phyloP scores from a whole-genome alignment of 2,888 invertebrate genomes.

The Philopedon plagiatum region DNA sequence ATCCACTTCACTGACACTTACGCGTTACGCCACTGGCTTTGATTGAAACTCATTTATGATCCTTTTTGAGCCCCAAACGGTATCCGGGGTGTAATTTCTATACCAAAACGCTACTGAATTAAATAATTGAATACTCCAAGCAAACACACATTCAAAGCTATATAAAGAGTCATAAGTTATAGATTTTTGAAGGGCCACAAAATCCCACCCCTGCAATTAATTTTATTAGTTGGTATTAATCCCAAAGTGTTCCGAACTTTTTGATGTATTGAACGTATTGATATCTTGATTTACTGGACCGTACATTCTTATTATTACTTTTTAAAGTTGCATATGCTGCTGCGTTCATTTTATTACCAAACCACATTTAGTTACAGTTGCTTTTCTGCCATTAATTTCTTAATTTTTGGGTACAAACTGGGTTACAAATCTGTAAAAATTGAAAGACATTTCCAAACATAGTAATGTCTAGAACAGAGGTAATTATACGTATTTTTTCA shows the following conservation, averaged over 20 bases:
- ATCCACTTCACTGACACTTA: too few species aligned
- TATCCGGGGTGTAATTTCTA: slow-evolving; percentile 38
- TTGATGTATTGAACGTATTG: slow-evolving; percentile 8
- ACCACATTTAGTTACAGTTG: too few species aligned
- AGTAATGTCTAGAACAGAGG: too few species aligned
- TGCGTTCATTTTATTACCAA: neutral
- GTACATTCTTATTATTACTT: neutral
- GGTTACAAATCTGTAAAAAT: too few species aligned
- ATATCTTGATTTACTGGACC: neutral
- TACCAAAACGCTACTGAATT: slow-evolving; percentile 41
- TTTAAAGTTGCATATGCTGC: too few species aligned
- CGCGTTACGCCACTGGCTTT: slow-evolving; percentile 15
- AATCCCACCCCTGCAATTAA: slow-evolving; percentile 46
- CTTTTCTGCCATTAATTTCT: too few species aligned
- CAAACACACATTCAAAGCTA: slow-evolving; percentile 42
- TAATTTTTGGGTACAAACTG: too few species aligned
- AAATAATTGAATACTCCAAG: slow-evolving; percentile 41
- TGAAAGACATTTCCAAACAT: too few species aligned
- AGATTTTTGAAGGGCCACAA: slow-evolving; percentile 48
- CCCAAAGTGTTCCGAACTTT: slow-evolving; percentile 12
- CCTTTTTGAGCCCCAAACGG: slow-evolving; percentile 24
- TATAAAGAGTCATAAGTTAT: slow-evolving; percentile 46
- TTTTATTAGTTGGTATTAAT: slow-evolving; percentile 32
- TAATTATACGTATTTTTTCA: too few species aligned
- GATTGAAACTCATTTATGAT: slow-evolving; percentile 26